Evolutionary conservation across 2,888 invertebrate genomes (phyloP), one percentile per base, ranked within the genome.

Genomic region (Synergus japonicus): DNA sequence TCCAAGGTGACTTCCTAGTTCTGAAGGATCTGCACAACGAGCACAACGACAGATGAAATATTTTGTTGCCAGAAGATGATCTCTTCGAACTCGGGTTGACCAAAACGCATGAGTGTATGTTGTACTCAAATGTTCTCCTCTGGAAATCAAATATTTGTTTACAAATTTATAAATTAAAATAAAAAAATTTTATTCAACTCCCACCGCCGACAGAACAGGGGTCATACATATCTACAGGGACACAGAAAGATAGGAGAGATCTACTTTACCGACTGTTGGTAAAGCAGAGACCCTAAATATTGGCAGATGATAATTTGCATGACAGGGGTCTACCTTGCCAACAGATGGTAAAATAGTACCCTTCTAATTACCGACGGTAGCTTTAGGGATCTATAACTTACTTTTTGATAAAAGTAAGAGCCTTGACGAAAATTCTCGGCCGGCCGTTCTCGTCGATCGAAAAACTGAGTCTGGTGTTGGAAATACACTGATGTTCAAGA

Each of bases 51-150:
- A 97, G 0, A 93, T 91, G 85, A 97, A 97, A 89, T 96, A 97
- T 92, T 97, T 97, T 0, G 96, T 96, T 81, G 96, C 94, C 84
- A 93, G 93, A 37, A 97, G 93, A 92, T 97, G 97, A 85, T 96
- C 96, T 81, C 96, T 94, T 84, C 97, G 94, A 58, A 96, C 95
- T 90, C 96, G 95, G 0, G 97, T 97, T 1, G 97, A 96, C 97
- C 97, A 97, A 81, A 98, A 92, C 12, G 97, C 96, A 89, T 97
- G 97, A 7, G 97, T 97, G 87, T 97, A 98, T 94, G 96, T 97
- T 1, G 97, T 97, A 10, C 95, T 94, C 49, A 98, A 93, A 88
- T 97, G 96, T 63, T 95, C 94, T 0, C 95, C 96, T 90, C 94
- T 94, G 78, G 82, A 88, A 18, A 60, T 0, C 10, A 60, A 54